These are phyloP conservation scores for Phalacrocorax brasilianus DNA, from an alignment of 2,113 vertebrate genomes.

Conservation along the genomic window DNA sequence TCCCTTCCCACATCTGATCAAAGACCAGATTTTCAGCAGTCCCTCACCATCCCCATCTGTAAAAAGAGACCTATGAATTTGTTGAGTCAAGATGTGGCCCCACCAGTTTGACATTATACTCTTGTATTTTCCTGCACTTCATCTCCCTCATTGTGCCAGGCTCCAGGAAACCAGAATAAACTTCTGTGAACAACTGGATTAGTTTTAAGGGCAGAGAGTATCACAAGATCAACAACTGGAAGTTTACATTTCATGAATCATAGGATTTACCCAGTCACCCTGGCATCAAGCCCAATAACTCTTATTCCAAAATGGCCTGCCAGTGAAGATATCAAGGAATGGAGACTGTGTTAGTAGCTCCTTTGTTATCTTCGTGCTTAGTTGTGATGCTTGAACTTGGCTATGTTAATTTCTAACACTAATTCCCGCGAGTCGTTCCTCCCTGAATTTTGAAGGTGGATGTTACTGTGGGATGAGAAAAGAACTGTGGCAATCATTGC, in stretches of 20 bases:
- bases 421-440: neutral
- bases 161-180: constrained; percentile 2
- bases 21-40: constrained; percentile 2
- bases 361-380: constrained; percentile 4
- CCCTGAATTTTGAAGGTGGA: neutral
- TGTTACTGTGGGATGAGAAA: neutral
- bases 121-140: neutral
- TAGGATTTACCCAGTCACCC: constrained; percentile 19
- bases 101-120: neutral
- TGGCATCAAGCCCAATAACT: constrained; percentile 21
- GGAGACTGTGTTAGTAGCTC: neutral
- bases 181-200: constrained; percentile 33
- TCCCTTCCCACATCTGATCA: neutral
- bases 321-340: constrained; percentile 3
- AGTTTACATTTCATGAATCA: constrained; percentile 51
- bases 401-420: neutral
- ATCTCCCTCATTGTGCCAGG: neutral
- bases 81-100: neutral
- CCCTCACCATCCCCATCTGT: neutral
- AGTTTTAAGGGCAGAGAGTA: constrained; percentile 41
- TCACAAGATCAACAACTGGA: constrained; percentile 56
- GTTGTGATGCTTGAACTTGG: neutral
- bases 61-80: neutral
- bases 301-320: constrained; percentile 23
- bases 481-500: neutral